A percentile compares a stretch with the other conserved stretches of the same genome.
phyloP scores from a whole-genome alignment of 2,113 vertebrate genomes.

The Dipodomys merriami region DNA sequence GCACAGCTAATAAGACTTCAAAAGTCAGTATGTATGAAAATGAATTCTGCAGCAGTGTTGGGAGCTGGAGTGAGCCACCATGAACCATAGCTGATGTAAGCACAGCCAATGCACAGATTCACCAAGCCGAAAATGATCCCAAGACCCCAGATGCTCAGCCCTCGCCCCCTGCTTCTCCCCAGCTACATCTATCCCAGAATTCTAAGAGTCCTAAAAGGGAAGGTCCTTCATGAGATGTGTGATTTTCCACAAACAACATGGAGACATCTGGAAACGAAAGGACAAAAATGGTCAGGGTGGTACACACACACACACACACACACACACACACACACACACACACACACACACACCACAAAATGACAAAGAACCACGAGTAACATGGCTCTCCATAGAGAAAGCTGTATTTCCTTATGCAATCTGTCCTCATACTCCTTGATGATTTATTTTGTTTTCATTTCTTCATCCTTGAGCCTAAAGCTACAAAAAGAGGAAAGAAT shows the following conservation, averaged over 20 bases:
- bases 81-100: neutral
- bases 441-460: slow-evolving; percentile 66
- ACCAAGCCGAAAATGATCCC: neutral
- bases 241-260: too few species aligned
- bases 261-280: neutral
- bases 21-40: neutral
- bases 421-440: neutral
- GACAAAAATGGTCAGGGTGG: neutral
- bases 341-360: neutral
- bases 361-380: neutral
- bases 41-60: neutral
- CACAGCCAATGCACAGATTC: neutral
- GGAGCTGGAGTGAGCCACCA: rapidly evolving
- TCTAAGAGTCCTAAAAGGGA: rapidly evolving
- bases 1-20: slow-evolving; percentile 23
- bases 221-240: neutral
- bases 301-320: too few species aligned
- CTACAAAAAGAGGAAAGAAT: slow-evolving; percentile 77
- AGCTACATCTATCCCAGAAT: neutral
- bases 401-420: neutral
- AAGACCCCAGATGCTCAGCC: neutral
- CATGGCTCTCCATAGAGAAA: neutral
- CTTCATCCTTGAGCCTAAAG: slow-evolving; percentile 43
- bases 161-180: neutral
- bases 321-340: neutral